These are phyloP conservation scores for rabbit (Oryctolagus cuniculus) DNA, from an alignment of 2,113 vertebrate genomes.

Conservation along the genomic window mOryCun1.1 NC_091432.1:67659501-67660000, in stretches of 20 bases:
- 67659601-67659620: too few species aligned
- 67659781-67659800: constrained; percentile 15
- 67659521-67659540: neutral
- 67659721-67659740: constrained; percentile 1
- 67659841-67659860: neutral
- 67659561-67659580: neutral
- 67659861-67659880: neutral
- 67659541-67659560: neutral
- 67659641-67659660: too few species aligned
- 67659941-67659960: neutral
- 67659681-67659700: neutral
- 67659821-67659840: neutral
- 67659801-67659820: neutral
- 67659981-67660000: neutral
- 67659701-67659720: neutral
- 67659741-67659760: neutral
- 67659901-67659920: neutral
- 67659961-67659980: neutral
- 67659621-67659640: neutral
- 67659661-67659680: neutral
- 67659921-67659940: neutral
- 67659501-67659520: neutral
- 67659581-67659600: neutral
- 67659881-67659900: neutral
- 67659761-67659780: neutral